phyloP scores from a whole-genome alignment of 2,797 vertebrate species.

The Philypnodon macrostomus region DNA sequence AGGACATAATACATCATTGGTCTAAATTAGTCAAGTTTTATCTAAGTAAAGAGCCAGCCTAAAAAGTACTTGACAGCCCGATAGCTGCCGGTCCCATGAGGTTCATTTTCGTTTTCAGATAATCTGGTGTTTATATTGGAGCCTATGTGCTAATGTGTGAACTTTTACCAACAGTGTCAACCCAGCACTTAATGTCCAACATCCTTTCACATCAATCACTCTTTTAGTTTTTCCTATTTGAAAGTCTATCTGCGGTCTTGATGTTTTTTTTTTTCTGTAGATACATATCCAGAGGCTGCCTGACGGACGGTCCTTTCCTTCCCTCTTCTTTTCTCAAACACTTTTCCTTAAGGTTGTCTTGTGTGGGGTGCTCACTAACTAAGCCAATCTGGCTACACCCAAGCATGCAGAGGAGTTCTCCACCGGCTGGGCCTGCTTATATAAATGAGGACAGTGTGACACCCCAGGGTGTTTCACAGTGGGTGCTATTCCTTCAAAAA shows the following conservation, averaged over 20 bases:
- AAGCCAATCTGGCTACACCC: slow-evolving; percentile 73
- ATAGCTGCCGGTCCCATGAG: slow-evolving; percentile 42
- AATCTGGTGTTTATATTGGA: slow-evolving; percentile 57
- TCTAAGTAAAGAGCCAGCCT: slow-evolving; percentile 31
- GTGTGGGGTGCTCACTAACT: slow-evolving; percentile 69
- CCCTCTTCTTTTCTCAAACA: slow-evolving; percentile 58
- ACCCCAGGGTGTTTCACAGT: slow-evolving; percentile 73
- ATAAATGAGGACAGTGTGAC: slow-evolving; percentile 76
- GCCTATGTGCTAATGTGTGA: slow-evolving; percentile 73
- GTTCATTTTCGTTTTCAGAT: slow-evolving; percentile 55
- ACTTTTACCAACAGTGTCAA: slow-evolving; percentile 69
- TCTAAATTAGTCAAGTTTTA: slow-evolving; percentile 48
- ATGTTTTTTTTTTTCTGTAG: slow-evolving; percentile 65
- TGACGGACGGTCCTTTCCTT: slow-evolving; percentile 55
- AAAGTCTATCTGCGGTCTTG: slow-evolving; percentile 67
- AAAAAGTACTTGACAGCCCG: slow-evolving; percentile 52
- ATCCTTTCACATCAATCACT: slow-evolving; percentile 69
- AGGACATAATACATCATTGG: slow-evolving; percentile 27
- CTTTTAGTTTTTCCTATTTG: slow-evolving; percentile 71
- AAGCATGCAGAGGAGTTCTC: slow-evolving; percentile 72
- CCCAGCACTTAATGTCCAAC: slow-evolving; percentile 61
- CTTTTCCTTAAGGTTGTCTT: slow-evolving; percentile 69
- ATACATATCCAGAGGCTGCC: slow-evolving; percentile 70
- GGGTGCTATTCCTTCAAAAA: slow-evolving; percentile 58
- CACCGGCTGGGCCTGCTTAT: slow-evolving; percentile 66